These are phyloP conservation scores for Apodemia hepburni DNA, from an alignment of 2,888 invertebrate genomes.

Conservation along the genomic window DNA sequence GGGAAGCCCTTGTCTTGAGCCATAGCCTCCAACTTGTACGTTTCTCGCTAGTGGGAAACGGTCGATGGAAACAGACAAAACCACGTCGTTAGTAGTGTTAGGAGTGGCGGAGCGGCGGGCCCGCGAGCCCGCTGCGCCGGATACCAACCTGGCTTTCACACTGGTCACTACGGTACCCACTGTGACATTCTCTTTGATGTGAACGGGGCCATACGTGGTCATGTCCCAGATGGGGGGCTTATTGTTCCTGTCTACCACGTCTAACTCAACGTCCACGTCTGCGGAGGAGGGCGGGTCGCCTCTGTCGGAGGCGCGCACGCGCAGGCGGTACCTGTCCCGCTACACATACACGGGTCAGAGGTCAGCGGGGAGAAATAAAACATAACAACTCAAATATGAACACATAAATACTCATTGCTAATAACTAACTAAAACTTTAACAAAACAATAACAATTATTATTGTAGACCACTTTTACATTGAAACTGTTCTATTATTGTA, in stretches of 20 bases:
- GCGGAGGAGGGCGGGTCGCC: constrained; percentile 95
- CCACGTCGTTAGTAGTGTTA: constrained; percentile 84
- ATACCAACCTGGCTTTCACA: constrained; percentile 98
- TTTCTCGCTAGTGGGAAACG: constrained; percentile 92
- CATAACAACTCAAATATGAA: constrained; percentile 78
- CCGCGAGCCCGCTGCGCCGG: constrained; percentile 74
- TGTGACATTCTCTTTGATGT: constrained; percentile 99
- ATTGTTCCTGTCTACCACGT: constrained; percentile 99
- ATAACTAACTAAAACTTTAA: constrained; percentile 65
- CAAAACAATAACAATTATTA: constrained; percentile 55
- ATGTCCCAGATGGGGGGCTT: constrained; percentile 98
- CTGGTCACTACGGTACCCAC: constrained; percentile 99
- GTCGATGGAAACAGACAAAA: constrained; percentile 84
- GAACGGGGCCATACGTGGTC: constrained; percentile 97
- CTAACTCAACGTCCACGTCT: constrained; percentile 98
- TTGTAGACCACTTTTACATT: constrained; percentile 58
- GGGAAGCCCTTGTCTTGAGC: constrained; percentile 98
- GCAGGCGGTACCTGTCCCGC: constrained; percentile 98
- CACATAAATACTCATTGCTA: constrained; percentile 74
- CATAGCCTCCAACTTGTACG: constrained; percentile 98
- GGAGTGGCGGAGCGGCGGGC: constrained; percentile 73
- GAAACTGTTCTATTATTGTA: constrained; percentile 41
- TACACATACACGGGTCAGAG: constrained; percentile 89
- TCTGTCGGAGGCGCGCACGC: constrained; percentile 97
- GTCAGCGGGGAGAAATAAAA: constrained; percentile 84